A percentile compares a stretch with the other conserved stretches of the same genome.
phyloP scores from a whole-genome alignment of 37 sponge, comb jelly and placozoan genomes.

The Tethya wilhelma region DNA sequence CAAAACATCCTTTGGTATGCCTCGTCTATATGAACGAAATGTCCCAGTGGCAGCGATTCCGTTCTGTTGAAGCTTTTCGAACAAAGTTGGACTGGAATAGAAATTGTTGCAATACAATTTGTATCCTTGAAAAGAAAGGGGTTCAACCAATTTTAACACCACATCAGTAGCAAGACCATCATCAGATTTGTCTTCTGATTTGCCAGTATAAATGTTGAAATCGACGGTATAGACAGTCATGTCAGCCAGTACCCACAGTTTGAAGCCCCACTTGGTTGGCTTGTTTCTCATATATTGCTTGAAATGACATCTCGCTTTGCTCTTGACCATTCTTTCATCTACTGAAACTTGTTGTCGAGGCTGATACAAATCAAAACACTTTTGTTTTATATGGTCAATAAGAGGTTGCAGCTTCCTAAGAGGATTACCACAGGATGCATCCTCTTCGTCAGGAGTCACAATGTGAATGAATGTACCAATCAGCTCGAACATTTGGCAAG shows the following conservation, averaged over 20 bases:
- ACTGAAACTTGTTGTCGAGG: too few relatives aligned
- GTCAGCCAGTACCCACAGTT: slow-evolving; percentile 29
- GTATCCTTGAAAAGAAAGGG: slow-evolving; percentile 50
- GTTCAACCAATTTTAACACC: slow-evolving; percentile 12
- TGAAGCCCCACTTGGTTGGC: slow-evolving; percentile 61
- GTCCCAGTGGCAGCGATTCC: slow-evolving; percentile 48
- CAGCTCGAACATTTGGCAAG: too few relatives aligned
- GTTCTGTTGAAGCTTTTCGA: neutral
- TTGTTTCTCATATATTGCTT: slow-evolving; percentile 55
- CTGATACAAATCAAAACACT: too few relatives aligned
- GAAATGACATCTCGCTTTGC: neutral
- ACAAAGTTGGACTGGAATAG: slow-evolving; percentile 27
- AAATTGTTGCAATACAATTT: slow-evolving; percentile 55
- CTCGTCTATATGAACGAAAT: neutral
- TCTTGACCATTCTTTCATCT: too few relatives aligned
- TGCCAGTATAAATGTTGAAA: slow-evolving; percentile 51
- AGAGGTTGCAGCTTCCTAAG: too few relatives aligned
- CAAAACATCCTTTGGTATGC: slow-evolving; percentile 22
- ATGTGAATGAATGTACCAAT: too few relatives aligned
- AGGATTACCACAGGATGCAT: too few relatives aligned
- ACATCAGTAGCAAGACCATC: slow-evolving; percentile 43
- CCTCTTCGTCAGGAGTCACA: too few relatives aligned
- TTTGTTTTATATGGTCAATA: too few relatives aligned
- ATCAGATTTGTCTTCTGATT: neutral
- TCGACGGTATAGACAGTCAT: slow-evolving; percentile 28